A percentile compares a stretch with the other conserved stretches of the same genome.
Evolutionary conservation across 2,797 vertebrate genomes (phyloP).

Genomic region (Gymnocypris eckloni): DNA sequence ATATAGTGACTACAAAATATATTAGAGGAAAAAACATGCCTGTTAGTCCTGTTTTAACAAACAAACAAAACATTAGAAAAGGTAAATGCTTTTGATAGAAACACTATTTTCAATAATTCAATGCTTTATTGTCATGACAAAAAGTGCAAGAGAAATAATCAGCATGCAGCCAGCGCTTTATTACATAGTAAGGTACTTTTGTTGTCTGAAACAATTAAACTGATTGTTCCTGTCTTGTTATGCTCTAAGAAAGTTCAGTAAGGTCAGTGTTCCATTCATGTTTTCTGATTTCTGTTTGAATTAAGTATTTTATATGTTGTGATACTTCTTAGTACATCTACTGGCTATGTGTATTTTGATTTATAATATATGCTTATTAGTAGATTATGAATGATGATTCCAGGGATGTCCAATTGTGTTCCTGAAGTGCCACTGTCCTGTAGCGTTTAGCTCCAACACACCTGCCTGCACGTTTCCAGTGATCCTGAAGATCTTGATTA

Average conservation of each 20-base stretch:
- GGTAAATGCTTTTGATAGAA: neutral
- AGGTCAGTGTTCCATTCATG: neutral
- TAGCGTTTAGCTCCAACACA: neutral
- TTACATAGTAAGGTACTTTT: constrained; percentile 34
- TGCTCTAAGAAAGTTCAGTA: constrained; percentile 29
- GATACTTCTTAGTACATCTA: constrained; percentile 35
- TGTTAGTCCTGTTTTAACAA: constrained; percentile 5
- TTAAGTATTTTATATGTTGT: constrained; percentile 31
- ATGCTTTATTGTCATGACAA: constrained; percentile 28
- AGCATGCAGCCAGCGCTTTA: constrained; percentile 45
- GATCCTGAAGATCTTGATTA: neutral
- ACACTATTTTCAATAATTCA: constrained; percentile 32
- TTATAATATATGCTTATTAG: constrained; percentile 40
- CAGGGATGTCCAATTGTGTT: constrained; percentile 31
- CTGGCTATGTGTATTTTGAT: constrained; percentile 41
- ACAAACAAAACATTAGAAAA: constrained; percentile 17
- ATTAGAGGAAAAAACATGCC: neutral
- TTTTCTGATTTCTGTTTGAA: constrained; percentile 28
- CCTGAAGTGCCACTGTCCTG: constrained; percentile 29
- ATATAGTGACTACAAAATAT: constrained; percentile 9
- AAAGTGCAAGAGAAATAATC: constrained; percentile 33
- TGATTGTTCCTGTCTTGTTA: constrained; percentile 24
- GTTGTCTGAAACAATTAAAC: constrained; percentile 38
- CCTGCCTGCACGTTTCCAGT: constrained; percentile 23
- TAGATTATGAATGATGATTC: constrained; percentile 31